These are phyloP conservation scores for Nycticryphes semicollaris DNA, from an alignment of 2,113 vertebrate genomes.

Conservation along the genomic window DNA sequence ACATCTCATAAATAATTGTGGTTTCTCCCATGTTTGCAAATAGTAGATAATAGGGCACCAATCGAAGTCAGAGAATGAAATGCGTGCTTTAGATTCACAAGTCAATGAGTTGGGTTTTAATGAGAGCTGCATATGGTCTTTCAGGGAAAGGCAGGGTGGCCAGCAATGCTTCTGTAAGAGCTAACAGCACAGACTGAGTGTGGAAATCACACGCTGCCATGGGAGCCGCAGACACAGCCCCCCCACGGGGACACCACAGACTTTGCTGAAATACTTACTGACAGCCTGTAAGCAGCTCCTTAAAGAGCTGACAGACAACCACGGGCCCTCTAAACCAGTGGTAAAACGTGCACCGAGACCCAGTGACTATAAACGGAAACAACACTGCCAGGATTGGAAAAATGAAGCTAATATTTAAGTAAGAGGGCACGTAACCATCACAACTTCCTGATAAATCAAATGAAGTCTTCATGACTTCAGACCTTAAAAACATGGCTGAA, in stretches of 20 bases:
- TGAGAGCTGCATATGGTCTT: not conserved
- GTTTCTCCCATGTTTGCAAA: not conserved
- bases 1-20: not conserved
- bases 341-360: not conserved
- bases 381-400: not conserved
- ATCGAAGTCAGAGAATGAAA: not conserved
- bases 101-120: not conserved
- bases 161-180: not conserved
- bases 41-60: not conserved
- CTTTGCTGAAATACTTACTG: not conserved
- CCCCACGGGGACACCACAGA: not conserved
- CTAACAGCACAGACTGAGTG: not conserved
- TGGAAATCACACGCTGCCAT: not conserved
- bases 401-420: not conserved
- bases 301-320: not conserved
- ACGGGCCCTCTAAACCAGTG: rapidly evolving
- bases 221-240: not conserved
- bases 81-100: not conserved
- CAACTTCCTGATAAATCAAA: not conserved
- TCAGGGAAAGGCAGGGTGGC: not conserved
- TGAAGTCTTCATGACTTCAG: not conserved
- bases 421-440: not conserved
- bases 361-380: not conserved
- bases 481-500: not conserved
- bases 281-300: not conserved